Conservation (phyloP, 1,140 invertebrate species). For the Zaprionus capensis region DNA sequence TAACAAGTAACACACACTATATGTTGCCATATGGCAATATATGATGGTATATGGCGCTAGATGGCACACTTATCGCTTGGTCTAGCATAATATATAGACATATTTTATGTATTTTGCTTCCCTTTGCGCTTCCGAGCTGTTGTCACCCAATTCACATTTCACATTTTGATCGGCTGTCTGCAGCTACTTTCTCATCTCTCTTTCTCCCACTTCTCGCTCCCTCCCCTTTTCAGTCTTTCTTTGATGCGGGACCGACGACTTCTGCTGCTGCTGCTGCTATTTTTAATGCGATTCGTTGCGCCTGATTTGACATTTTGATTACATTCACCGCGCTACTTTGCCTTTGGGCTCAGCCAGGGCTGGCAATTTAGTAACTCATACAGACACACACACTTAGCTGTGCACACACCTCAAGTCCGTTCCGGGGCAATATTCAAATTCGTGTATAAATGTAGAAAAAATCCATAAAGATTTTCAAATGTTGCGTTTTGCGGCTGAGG, state of each 20-base stretch:
- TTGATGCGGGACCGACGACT: constrained; percentile 23
- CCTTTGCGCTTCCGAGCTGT: background rate
- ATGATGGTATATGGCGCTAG: background rate
- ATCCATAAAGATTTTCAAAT: constrained; percentile 51
- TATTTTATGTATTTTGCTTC: background rate
- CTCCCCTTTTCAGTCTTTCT: constrained; percentile 1
- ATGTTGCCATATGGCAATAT: too few species aligned
- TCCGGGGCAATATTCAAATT: constrained; percentile 38
- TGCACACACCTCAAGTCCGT: background rate
- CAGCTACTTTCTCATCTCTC: constrained; percentile 8
- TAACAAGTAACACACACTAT: background rate
- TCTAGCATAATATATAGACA: background rate
- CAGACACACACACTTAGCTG: background rate
- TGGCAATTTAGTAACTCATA: constrained; percentile 15
- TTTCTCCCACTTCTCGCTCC: background rate
- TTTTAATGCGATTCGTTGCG: constrained; percentile 53
- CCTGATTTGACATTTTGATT: constrained; percentile 59
- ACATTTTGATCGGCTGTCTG: background rate
- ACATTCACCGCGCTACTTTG: constrained; percentile 26
- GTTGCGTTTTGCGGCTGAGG: constrained; percentile 35
- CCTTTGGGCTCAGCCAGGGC: constrained; percentile 4
- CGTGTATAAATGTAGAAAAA: constrained; percentile 32
- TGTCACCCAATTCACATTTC: constrained; percentile 8
- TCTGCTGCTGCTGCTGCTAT: constrained; percentile 21
- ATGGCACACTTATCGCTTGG: background rate